Conservation (phyloP, 2,113 vertebrate genomes). For the Toxotes jaculatrix region DNA sequence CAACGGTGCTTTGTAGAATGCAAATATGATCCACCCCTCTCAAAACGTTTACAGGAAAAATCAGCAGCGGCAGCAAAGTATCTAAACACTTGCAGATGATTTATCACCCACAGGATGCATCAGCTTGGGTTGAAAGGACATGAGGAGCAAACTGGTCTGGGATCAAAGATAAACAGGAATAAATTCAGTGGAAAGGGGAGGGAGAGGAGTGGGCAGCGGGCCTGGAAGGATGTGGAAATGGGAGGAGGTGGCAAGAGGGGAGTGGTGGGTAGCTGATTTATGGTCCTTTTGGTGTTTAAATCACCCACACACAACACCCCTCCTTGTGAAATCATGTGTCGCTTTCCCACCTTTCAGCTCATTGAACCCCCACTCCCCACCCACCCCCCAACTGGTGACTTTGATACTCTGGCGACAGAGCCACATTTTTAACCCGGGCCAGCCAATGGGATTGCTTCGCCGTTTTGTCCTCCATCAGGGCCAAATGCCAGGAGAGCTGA, state of each 20-base stretch:
- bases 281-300: slow-evolving; percentile 78
- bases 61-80: slow-evolving; percentile 72
- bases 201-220: slow-evolving; percentile 46
- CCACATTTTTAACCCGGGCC: slow-evolving; percentile 47
- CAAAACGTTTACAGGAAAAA: slow-evolving; percentile 81
- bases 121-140: slow-evolving; percentile 75
- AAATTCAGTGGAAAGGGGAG: slow-evolving; percentile 71
- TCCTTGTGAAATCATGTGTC: slow-evolving; percentile 72
- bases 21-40: slow-evolving; percentile 78
- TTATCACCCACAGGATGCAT: slow-evolving; percentile 77
- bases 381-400: slow-evolving; percentile 73
- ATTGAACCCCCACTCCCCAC: slow-evolving; percentile 65
- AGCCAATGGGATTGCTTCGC: slow-evolving; percentile 52
- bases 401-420: slow-evolving; percentile 64
- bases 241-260: slow-evolving; percentile 63
- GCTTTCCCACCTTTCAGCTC: slow-evolving; percentile 67
- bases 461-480: slow-evolving; percentile 37
- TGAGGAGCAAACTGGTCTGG: slow-evolving; percentile 71
- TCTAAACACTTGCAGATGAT: slow-evolving; percentile 81
- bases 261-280: slow-evolving; percentile 72
- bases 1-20: slow-evolving; percentile 71
- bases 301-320: slow-evolving; percentile 62
- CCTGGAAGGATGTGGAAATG: slow-evolving; percentile 75
- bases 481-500: slow-evolving; percentile 53
- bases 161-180: slow-evolving; percentile 86